Conservation (phyloP, 2,888 invertebrate species). For the Dasypogon diadema region DNA sequence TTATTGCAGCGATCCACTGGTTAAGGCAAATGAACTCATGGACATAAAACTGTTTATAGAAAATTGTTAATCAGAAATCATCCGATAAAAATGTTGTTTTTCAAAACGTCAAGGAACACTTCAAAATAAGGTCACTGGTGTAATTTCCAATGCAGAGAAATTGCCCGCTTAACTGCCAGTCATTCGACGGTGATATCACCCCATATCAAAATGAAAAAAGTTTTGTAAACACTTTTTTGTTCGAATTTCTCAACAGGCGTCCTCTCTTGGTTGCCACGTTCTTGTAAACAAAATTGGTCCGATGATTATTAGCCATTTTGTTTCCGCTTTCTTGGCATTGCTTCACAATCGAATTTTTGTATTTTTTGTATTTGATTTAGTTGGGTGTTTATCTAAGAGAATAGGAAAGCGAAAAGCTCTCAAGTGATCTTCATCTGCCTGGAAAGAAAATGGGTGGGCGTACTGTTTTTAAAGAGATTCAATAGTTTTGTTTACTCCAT, state of each 20-base stretch:
- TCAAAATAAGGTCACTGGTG: neutral
- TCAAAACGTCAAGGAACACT: neutral
- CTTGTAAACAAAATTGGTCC: neutral
- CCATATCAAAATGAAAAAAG: neutral
- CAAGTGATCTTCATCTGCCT: neutral
- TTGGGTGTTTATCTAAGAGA: no score
- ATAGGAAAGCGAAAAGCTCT: neutral
- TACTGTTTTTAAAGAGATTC: neutral
- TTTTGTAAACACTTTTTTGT: neutral
- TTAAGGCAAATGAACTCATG: no score
- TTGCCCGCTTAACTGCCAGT: neutral
- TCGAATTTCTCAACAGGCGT: neutral
- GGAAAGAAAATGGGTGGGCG: neutral
- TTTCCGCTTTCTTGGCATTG: neutral
- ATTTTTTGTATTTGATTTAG: no score
- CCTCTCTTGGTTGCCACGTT: neutral
- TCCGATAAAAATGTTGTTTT: neutral
- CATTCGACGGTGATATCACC: neutral
- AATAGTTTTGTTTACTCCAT: neutral
- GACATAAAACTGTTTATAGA: neutral
- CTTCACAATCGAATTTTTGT: no score
- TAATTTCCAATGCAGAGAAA: neutral
- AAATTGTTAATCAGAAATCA: neutral
- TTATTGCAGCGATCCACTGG: no score
- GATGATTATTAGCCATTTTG: neutral